Evolutionary conservation across 1,140 invertebrate species (phyloP), one percentile per base, ranked within the genome.

Genomic region (Apis florea): DNA sequence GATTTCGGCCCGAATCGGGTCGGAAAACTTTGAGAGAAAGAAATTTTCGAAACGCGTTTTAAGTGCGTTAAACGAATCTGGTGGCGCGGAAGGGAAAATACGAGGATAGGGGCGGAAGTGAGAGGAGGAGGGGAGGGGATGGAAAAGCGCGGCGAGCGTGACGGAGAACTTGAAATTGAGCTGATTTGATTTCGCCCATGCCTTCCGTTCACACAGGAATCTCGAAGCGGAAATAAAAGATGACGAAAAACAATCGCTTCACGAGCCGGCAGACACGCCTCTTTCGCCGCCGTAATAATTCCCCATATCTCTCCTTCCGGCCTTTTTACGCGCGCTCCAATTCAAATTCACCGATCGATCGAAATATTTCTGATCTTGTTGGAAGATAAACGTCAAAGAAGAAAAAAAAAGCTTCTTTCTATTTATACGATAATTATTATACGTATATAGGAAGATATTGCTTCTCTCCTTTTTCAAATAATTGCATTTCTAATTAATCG

Each of bases 91-190:
- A 72, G 79, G 24, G 51, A 70, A 80, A 80, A 71, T 31, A 31
- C 21, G 63, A 40, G 63, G 40, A 54, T 2, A n/a, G 31, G 6
- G 0, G 31, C 4, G 31, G 31, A 40, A 6, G n/a, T n/a, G n/a
- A n/a, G n/a, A n/a, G n/a, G 31, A 5, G 31, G 31, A 40, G 31
- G 4, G 31, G 31, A n/a, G 53, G 63, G 59, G 56, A 80, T 72
- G 66, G 78, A 64, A 58, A 79, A 73, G 83, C 58, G n/a, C 59
- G 17, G 49, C 17, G 51, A 70, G 40, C 26, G n/a, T 61, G 79
- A 59, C 15, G 61, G 61, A 24, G 24, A 24, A n/a, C 13, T 59
- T n/a, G 76, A 87, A 87, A 87, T 87, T 80, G 84, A 72, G 85
- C 79, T 76, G 40, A 19, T 26, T 58, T 61, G 73, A 54, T 83